Conservation (phyloP, 2,797 vertebrate genomes). For the Chiloscyllium punctatum region DNA sequence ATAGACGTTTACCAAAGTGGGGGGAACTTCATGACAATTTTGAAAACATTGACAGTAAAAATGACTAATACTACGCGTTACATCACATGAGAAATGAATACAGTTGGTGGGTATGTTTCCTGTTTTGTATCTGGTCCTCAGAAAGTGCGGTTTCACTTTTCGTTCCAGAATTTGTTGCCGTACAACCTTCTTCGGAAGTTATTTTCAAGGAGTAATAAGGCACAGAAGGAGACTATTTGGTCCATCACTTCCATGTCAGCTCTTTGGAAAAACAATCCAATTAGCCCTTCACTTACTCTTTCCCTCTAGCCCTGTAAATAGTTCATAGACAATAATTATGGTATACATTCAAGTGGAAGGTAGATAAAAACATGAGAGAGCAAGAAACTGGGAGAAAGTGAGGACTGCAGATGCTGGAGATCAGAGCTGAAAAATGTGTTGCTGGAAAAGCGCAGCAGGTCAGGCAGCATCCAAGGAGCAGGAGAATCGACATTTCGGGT, state of each 20-base stretch:
- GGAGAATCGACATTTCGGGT: no score
- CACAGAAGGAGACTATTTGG: neutral
- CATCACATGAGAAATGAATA: conserved; percentile 17
- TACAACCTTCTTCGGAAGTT: neutral
- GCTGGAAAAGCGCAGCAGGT: no score
- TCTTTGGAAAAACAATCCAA: neutral
- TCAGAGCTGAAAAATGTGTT: no score
- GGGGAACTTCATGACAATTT: neutral
- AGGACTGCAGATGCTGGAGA: no score
- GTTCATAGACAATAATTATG: neutral
- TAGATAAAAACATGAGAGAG: neutral
- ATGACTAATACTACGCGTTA: conserved; percentile 24
- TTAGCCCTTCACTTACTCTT: neutral
- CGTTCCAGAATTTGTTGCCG: conserved; percentile 6
- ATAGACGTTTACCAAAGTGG: neutral
- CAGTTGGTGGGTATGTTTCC: neutral
- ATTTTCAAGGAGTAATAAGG: neutral
- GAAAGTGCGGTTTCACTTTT: conserved; percentile 12
- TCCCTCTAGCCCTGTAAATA: neutral
- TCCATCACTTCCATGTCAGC: no score
- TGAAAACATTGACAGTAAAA: conserved; percentile 31
- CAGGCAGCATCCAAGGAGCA: no score
- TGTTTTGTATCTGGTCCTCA: neutral
- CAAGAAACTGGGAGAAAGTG: neutral
- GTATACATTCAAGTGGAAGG: neutral